These are phyloP conservation scores for Microcebus murinus DNA, from an alignment of 2,113 vertebrate species.

Conservation along the genomic window DNA sequence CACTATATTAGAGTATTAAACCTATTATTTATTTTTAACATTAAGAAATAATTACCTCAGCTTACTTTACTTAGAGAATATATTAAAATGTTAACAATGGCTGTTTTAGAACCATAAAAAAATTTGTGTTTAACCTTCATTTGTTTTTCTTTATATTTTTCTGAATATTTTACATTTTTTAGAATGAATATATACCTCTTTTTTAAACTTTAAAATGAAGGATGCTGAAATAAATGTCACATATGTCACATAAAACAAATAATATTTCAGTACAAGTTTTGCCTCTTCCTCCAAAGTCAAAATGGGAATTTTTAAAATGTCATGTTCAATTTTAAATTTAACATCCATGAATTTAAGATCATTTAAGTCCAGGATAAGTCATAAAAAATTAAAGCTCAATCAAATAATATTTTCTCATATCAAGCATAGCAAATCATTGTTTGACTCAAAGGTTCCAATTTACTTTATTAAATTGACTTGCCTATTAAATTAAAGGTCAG, in stretches of 20 bases:
- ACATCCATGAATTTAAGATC: not conserved
- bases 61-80: not conserved
- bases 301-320: not conserved
- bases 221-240: not conserved
- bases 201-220: not conserved
- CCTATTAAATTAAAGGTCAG: not conserved
- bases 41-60: not conserved
- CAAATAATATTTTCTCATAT: slow-evolving; percentile 5
- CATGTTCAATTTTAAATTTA: not conserved
- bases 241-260: not conserved
- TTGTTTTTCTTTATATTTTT: slow-evolving; percentile 1
- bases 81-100: not conserved
- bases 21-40: not conserved
- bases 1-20: not conserved
- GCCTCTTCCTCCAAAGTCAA: not conserved
- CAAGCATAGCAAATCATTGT: not conserved
- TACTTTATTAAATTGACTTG: not conserved
- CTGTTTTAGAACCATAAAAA: not conserved
- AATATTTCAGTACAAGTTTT: not conserved
- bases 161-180: not conserved
- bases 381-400: slow-evolving; percentile 3
- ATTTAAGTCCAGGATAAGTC: not conserved
- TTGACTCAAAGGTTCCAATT: not conserved
- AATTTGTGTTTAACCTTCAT: not conserved
- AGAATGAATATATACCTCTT: not conserved